Conservation (phyloP, 2,113 vertebrate genomes). For the Odontophorus gujanensis region DNA sequence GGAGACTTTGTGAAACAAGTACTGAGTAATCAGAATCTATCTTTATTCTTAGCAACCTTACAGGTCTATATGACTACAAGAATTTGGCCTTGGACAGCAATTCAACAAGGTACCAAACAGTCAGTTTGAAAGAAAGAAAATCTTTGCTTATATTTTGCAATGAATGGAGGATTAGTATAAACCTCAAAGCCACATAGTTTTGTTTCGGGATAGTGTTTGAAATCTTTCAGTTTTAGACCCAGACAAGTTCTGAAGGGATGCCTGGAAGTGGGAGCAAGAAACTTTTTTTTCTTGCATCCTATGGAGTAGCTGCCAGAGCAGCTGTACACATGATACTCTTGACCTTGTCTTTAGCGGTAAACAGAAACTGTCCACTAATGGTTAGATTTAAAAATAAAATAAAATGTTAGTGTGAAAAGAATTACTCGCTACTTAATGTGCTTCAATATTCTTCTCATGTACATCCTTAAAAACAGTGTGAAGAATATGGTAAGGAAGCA, state of each 20-base stretch:
- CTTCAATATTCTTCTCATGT: not conserved
- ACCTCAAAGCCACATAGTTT: not conserved
- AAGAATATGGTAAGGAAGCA: not conserved
- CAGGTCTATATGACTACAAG: slow-evolving; percentile 55
- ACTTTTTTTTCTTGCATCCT: not conserved
- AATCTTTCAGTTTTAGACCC: not conserved
- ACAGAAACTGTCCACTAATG: not conserved
- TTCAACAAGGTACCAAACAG: slow-evolving; percentile 52
- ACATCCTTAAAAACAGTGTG: not conserved
- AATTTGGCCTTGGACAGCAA: slow-evolving; percentile 61
- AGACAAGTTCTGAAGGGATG: not conserved
- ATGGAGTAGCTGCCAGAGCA: not conserved
- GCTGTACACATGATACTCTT: not conserved
- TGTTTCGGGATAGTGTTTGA: not conserved
- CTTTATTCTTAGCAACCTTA: slow-evolving; percentile 73
- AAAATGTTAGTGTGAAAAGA: not conserved
- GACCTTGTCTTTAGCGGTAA: not conserved
- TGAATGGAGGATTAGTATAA: not conserved
- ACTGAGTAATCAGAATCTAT: slow-evolving; percentile 71
- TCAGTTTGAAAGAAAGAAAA: not conserved
- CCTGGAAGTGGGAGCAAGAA: not conserved
- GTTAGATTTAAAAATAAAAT: not conserved
- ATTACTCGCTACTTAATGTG: not conserved
- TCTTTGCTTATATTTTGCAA: slow-evolving; percentile 23
- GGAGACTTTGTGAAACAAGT: slow-evolving; percentile 73